Evolutionary conservation across 1,140 invertebrate genomes (phyloP).

Genomic region (Aphelinus atriplicis): DNA sequence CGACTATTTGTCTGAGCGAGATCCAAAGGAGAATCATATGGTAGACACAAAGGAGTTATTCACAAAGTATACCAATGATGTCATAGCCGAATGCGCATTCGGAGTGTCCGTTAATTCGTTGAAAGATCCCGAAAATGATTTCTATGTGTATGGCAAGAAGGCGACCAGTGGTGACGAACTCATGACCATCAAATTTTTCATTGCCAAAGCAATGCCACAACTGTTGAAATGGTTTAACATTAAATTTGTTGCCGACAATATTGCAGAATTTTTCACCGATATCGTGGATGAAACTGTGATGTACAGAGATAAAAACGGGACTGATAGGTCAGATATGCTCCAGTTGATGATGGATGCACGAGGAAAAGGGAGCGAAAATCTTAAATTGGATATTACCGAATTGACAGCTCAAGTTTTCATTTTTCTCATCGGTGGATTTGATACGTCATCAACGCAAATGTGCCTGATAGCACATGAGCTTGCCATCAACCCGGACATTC

Average conservation of each 20-base stretch:
- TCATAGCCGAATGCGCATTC: constrained; percentile 54
- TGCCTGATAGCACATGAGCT: constrained; percentile 66
- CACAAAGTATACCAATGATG: constrained; percentile 43
- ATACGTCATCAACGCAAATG: constrained; percentile 69
- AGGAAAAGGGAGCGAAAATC: constrained; percentile 48
- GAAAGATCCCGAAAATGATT: constrained; percentile 60
- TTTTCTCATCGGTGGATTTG: constrained; percentile 60
- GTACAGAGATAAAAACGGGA: constrained; percentile 61
- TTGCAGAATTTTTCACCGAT: constrained; percentile 52
- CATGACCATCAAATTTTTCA: constrained; percentile 44
- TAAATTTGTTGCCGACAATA: constrained; percentile 39
- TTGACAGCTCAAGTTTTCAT: constrained; percentile 49
- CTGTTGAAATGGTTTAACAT: constrained; percentile 44
- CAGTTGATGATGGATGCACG: constrained; percentile 65
- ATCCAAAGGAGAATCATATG: neutral
- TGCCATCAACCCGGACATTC: constrained; percentile 70
- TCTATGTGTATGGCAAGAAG: constrained; percentile 59
- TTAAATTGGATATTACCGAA: constrained; percentile 46
- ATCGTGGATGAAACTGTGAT: constrained; percentile 65
- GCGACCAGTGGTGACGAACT: constrained; percentile 57
- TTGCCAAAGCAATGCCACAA: constrained; percentile 37
- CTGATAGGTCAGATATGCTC: constrained; percentile 67
- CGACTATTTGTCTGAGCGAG: constrained; percentile 23
- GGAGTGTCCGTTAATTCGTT: constrained; percentile 65
- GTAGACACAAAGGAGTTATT: constrained; percentile 49